phyloP scores from a whole-genome alignment of 2,797 vertebrate genomes.

The Ispidina lecontei region DNA sequence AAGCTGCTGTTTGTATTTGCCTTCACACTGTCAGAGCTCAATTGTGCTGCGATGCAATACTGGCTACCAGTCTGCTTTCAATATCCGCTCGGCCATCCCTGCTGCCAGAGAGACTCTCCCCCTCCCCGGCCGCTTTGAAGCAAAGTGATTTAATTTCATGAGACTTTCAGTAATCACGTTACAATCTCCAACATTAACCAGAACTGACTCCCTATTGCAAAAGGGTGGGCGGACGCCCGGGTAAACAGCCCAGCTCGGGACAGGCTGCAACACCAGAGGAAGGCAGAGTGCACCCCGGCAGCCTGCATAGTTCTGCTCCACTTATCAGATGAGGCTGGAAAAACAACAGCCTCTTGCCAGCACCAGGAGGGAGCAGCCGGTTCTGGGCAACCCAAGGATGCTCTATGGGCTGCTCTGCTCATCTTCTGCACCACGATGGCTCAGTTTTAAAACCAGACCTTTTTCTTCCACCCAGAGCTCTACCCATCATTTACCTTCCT shows the following conservation, averaged over 20 bases:
- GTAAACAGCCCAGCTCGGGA: slow-evolving; percentile 42
- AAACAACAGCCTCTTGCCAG: slow-evolving; percentile 40
- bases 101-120: slow-evolving; percentile 76
- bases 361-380: slow-evolving; percentile 52
- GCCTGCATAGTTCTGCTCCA: slow-evolving; percentile 6
- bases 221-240: slow-evolving; percentile 31
- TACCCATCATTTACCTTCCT: neutral
- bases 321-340: slow-evolving; percentile 44
- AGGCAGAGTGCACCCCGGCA: slow-evolving; percentile 29
- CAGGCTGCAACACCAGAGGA: slow-evolving; percentile 26
- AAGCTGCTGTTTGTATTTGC: slow-evolving; percentile 66
- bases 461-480: neutral
- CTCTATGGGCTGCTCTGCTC: slow-evolving; percentile 52
- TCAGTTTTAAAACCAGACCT: neutral
- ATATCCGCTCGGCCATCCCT: slow-evolving; percentile 74
- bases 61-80: slow-evolving; percentile 76
- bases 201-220: slow-evolving; percentile 74
- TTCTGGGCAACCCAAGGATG: slow-evolving; percentile 19
- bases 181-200: slow-evolving; percentile 86
- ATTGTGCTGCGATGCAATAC: slow-evolving; percentile 73
- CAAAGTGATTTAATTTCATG: slow-evolving; percentile 82
- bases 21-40: slow-evolving; percentile 71
- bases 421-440: accelerated
- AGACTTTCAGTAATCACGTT: slow-evolving; percentile 77
- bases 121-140: slow-evolving; percentile 84